phyloP scores from a whole-genome alignment of 1,140 invertebrate species.

The Scaptomyza pallida region DNA sequence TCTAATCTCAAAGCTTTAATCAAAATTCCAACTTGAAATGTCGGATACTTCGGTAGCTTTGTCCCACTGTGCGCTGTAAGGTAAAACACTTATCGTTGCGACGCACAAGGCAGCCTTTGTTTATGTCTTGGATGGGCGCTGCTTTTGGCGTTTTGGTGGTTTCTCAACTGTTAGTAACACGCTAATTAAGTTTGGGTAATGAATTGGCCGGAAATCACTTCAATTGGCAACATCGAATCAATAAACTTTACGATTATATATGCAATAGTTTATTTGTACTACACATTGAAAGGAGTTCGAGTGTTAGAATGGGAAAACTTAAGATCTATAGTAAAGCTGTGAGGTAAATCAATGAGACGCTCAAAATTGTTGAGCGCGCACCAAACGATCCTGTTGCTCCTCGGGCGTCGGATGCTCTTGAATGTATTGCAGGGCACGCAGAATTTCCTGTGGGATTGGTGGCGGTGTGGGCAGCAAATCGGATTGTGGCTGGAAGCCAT shows the following conservation, averaged over 20 bases:
- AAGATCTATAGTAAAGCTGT: background rate
- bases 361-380: constrained; percentile 66
- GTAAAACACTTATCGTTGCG: constrained; percentile 25
- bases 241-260: constrained; percentile 15
- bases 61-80: constrained; percentile 5
- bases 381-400: constrained; percentile 64
- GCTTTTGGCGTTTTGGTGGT: constrained; percentile 9
- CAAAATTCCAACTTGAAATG: background rate
- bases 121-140: constrained; percentile 30
- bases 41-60: background rate
- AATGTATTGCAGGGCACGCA: constrained; percentile 44
- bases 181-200: constrained; percentile 61
- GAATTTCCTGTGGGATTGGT: constrained; percentile 85
- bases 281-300: constrained; percentile 1
- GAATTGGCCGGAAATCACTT: constrained; percentile 53
- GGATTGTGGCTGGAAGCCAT: constrained; percentile 84
- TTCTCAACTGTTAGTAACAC: constrained; percentile 34
- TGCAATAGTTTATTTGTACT: constrained; percentile 33
- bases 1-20: background rate
- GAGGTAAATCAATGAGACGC: background rate
- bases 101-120: constrained; percentile 34
- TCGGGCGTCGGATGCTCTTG: constrained; percentile 68
- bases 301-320: no score
- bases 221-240: constrained; percentile 46
- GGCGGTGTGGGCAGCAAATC: constrained; percentile 87